Base-by-base conservation (phyloP, 2,113 vertebrate genomes). In the Paralichthys olivaceus region DNA sequence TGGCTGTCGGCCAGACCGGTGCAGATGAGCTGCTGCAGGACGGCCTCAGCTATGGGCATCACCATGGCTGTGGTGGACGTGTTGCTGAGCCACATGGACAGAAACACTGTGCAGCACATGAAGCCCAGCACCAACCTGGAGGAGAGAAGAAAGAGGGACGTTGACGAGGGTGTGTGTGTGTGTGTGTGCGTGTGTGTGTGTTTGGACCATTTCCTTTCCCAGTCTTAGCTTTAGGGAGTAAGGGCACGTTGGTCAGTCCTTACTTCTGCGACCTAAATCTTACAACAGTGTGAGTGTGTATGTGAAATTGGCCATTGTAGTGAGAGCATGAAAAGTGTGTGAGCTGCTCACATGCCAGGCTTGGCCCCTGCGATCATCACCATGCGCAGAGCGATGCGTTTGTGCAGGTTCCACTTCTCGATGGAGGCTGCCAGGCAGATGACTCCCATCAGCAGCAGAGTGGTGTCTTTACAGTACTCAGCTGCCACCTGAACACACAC, bases 41-140 rank as follows among this genome's bases (percentile, higher is more conserved):
- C 98, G 0, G 98, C 98, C 80, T 99, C 98, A 4, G 96, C 96
- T 0, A 99, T 99, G 61, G 98, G 98, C 97, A 98, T 99, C 92
- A 99, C 97, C 97, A 99, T 99, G 84, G 97, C 98, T 0, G 98
- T 98, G 85, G 96, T 98, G 87, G 98, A 99, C 3, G 98, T 99
- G 93, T 99, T 99, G 88, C 98, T 99, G 74, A 99, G 96, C 97
- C 98, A 99, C 97, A 99, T 99, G 91, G 98, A 99, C 54, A 99
- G 94, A 77, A 97, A 93, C 0, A 95, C 96, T 0, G 97, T 99
- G 67, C 97, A 99, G 88, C 96, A 97, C 98, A 99, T 99, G 91
- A 99, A 99, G 68, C 98, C 98, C 5, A 99, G 94, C 65, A 99
- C 96, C 82, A 99, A 75, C 97, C 98, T 99, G 85, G 5, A 65